Conservation (phyloP, 92 coral and sea anemone species). For the Metridium senile region DNA sequence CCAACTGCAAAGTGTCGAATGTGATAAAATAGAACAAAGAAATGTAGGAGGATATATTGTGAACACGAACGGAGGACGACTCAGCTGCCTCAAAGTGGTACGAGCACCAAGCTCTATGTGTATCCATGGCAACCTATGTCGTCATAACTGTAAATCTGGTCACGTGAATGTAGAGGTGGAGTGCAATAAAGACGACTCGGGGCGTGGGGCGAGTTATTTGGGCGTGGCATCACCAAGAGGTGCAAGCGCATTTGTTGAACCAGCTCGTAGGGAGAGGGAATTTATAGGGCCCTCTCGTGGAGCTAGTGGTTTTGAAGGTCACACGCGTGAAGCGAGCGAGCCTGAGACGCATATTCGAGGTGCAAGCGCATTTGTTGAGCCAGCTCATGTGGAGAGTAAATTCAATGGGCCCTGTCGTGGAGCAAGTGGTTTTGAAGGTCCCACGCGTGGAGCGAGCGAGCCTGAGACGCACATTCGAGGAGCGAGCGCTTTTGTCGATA, state of each 20-base stretch:
- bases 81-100: conserved; percentile 27
- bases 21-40: not conserved
- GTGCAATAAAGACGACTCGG: conserved; percentile 8
- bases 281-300: conserved; percentile 20
- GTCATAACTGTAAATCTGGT: conserved; percentile 25
- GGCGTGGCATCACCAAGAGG: conserved; percentile 8
- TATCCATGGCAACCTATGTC: conserved; percentile 59
- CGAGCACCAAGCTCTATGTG: conserved; percentile 46
- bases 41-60: conserved; percentile 6
- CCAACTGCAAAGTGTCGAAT: not conserved
- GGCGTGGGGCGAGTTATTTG: conserved; percentile 40
- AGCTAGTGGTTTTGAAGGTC: conserved; percentile 29
- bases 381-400: conserved; percentile 10
- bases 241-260: conserved; percentile 11
- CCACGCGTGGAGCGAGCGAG: not conserved
- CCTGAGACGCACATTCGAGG: conserved; percentile 11
- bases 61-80: conserved; percentile 51
- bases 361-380: conserved; percentile 11
- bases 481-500: conserved; percentile 24
- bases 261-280: conserved; percentile 17
- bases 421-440: conserved; percentile 11
- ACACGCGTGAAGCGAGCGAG: not conserved
- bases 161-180: not conserved
- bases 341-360: not conserved
- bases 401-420: conserved; percentile 3